Conservation (phyloP, 2,797 vertebrate genomes). For the Ceyx erithaca region DNA sequence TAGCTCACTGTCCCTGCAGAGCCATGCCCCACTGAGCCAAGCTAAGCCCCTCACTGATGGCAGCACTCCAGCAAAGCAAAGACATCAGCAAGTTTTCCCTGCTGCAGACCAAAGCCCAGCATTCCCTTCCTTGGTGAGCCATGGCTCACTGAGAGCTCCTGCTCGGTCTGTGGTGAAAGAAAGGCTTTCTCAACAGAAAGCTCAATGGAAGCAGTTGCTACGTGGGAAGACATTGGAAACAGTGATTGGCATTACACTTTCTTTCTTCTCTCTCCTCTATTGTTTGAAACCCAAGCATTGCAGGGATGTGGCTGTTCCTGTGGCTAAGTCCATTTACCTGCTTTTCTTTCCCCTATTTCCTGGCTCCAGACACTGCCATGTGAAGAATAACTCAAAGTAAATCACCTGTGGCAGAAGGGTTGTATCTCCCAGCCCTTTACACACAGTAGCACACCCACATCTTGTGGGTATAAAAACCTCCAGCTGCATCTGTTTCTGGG, state of each 20-base stretch:
- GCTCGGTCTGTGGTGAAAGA: conserved; percentile 53
- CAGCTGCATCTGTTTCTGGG: not conserved
- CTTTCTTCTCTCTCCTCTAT: conserved; percentile 39
- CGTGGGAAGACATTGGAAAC: conserved; percentile 73
- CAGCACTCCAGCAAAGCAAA: conserved; percentile 11
- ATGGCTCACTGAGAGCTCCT: conserved; percentile 23
- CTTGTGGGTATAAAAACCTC: not conserved
- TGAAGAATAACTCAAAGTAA: not conserved
- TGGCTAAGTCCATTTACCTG: not conserved
- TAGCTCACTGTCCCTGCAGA: not conserved
- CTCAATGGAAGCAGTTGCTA: conserved; percentile 73
- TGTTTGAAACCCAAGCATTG: conserved; percentile 36
- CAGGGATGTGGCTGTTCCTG: conserved; percentile 13
- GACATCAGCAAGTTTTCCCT: conserved; percentile 7
- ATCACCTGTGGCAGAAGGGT: not conserved
- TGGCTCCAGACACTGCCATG: not conserved
- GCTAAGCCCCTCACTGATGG: accelerated
- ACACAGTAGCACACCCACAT: accelerated
- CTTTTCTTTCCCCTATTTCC: not conserved
- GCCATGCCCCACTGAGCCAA: not conserved
- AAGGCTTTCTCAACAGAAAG: conserved; percentile 66
- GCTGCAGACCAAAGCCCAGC: not conserved
- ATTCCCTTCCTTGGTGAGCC: not conserved
- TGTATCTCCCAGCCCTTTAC: not conserved
- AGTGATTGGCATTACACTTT: conserved; percentile 56